Percentiles rank a stretch among this genome's conserved stretches.
These are phyloP conservation scores for Lepus timidus DNA, from an alignment of 2,113 vertebrate genomes.

Conservation along the genomic window DNA sequence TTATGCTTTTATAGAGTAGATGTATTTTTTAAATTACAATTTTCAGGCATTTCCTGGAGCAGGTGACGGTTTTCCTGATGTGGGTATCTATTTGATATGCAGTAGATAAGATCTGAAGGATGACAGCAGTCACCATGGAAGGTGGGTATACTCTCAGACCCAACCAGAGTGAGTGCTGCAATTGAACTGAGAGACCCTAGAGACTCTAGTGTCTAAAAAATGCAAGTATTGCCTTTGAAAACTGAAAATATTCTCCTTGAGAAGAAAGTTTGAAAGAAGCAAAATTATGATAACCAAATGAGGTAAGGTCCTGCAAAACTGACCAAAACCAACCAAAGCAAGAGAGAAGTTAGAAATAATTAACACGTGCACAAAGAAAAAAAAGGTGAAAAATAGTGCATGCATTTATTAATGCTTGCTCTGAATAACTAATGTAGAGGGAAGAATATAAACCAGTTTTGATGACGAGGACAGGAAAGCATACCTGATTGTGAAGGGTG, in stretches of 20 bases:
- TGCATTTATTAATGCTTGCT: slow-evolving; percentile 34
- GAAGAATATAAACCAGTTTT: slow-evolving; percentile 35
- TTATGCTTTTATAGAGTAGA: background rate
- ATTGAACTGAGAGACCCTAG: background rate
- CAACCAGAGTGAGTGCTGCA: background rate
- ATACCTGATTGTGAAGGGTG: background rate
- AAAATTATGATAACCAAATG: slow-evolving; percentile 17
- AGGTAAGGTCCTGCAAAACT: slow-evolving; percentile 28
- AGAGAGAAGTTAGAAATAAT: slow-evolving; percentile 25
- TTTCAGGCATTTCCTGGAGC: background rate
- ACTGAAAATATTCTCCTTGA: slow-evolving; percentile 21
- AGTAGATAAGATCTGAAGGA: background rate
- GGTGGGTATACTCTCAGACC: no score
- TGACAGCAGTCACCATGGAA: background rate
- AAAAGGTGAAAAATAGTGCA: background rate
- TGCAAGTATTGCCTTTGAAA: background rate
- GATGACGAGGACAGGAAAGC: background rate
- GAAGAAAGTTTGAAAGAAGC: slow-evolving; percentile 31
- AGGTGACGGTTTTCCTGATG: background rate
- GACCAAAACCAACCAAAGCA: background rate
- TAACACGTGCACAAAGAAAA: background rate
- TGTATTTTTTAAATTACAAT: background rate
- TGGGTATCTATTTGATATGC: background rate
- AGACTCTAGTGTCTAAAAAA: background rate
- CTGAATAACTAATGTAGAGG: background rate